These are phyloP conservation scores for Bradypus variegatus DNA, from an alignment of 2,797 vertebrate genomes.

Conservation along the genomic window DNA sequence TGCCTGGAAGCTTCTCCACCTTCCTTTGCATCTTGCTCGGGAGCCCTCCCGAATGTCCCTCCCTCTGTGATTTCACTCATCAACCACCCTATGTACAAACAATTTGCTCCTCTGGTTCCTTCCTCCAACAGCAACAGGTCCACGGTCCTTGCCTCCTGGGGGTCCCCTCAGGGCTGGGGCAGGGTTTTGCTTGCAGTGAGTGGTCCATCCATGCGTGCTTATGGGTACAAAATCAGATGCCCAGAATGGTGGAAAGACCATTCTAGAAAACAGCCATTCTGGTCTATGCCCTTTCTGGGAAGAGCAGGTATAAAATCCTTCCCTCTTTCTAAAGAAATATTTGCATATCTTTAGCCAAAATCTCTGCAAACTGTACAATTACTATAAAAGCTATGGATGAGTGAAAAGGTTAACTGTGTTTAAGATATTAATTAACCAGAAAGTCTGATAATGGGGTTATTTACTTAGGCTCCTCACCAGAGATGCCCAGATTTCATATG, in stretches of 20 bases:
- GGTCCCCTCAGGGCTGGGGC: background rate
- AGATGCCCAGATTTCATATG: constrained; percentile 24
- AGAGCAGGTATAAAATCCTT: background rate
- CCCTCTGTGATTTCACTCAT: background rate
- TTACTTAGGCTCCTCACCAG: constrained; percentile 41
- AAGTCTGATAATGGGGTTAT: constrained; percentile 31
- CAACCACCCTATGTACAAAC: background rate
- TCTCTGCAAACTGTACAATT: background rate
- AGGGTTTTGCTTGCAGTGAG: background rate
- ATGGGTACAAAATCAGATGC: background rate
- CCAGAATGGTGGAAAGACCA: background rate
- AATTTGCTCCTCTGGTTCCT: background rate
- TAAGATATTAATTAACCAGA: constrained; percentile 36
- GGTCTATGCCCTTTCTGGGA: background rate
- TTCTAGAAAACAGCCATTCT: background rate
- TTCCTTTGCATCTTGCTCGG: background rate
- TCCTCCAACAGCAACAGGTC: no score
- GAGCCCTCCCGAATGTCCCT: background rate
- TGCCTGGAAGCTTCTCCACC: background rate
- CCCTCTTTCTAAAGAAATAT: constrained; percentile 16
- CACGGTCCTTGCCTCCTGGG: background rate
- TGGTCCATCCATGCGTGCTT: background rate
- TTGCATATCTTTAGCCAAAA: background rate
- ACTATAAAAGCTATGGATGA: background rate
- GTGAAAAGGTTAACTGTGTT: constrained; percentile 16